These are phyloP conservation scores for Melangyna quadrimaculata DNA, from an alignment of 2,888 invertebrate genomes.

Conservation along the genomic window DNA sequence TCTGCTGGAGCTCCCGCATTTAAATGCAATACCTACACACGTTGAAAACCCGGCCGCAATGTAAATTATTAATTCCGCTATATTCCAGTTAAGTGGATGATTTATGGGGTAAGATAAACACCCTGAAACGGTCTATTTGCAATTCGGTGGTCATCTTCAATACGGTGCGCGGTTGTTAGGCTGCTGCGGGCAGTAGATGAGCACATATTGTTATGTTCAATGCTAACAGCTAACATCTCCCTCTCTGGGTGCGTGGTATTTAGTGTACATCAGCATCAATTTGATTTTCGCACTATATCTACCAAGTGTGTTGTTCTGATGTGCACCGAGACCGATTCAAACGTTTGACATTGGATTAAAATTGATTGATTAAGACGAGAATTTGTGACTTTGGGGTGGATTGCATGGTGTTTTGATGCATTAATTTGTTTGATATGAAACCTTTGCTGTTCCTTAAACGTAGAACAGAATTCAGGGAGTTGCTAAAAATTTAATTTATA, in stretches of 20 bases:
- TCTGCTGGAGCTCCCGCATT: constrained; percentile 22
- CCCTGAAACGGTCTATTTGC: constrained; percentile 43
- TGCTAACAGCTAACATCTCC: not conserved
- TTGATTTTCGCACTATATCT: constrained; percentile 12
- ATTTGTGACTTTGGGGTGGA: constrained; percentile 35
- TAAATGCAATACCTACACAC: constrained; percentile 32
- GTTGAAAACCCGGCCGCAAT: constrained; percentile 54
- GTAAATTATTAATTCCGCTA: constrained; percentile 71
- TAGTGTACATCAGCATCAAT: constrained; percentile 49
- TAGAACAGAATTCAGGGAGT: too few relatives aligned
- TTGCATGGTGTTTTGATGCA: constrained; percentile 9
- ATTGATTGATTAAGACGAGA: constrained; percentile 62
- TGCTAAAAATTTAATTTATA: too few relatives aligned
- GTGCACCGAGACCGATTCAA: constrained; percentile 27
- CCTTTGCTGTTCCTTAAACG: not conserved
- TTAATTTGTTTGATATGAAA: not conserved
- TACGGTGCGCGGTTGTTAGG: constrained; percentile 41
- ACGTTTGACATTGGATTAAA: constrained; percentile 56
- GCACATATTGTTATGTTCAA: not conserved
- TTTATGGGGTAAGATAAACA: constrained; percentile 70
- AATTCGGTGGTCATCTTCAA: constrained; percentile 63
- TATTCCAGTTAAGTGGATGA: constrained; percentile 64
- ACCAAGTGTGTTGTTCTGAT: not conserved
- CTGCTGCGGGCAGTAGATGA: constrained; percentile 57
- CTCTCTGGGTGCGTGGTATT: not conserved